These are phyloP conservation scores for Camptogramma bilineatum DNA, from an alignment of 2,888 invertebrate species.

Conservation along the genomic window DNA sequence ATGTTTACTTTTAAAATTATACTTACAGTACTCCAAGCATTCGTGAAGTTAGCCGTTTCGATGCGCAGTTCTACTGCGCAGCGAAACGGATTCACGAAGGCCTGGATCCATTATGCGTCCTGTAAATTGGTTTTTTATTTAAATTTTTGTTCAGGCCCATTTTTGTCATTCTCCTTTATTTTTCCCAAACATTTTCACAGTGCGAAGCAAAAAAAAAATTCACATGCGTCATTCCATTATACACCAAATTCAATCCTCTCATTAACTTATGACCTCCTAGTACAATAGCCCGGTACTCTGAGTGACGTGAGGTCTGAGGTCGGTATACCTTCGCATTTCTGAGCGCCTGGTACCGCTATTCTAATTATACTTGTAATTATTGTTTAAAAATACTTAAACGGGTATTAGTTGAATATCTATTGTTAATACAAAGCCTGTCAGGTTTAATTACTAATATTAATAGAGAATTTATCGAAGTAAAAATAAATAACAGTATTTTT, in stretches of 20 bases:
- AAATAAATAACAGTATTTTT: not conserved
- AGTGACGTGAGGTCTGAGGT: slow-evolving; percentile 62
- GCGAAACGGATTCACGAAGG: too few relatives aligned
- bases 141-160: not conserved
- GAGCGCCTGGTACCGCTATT: slow-evolving; percentile 63
- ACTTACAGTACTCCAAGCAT: too few relatives aligned
- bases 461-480: not conserved
- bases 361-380: slow-evolving; percentile 63
- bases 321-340: slow-evolving; percentile 47
- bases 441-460: not conserved
- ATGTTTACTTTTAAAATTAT: too few relatives aligned
- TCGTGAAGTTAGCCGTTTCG: too few relatives aligned
- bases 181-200: too few relatives aligned
- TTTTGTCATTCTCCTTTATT: not conserved
- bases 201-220: too few relatives aligned
- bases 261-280: slow-evolving; percentile 56
- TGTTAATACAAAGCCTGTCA: not conserved
- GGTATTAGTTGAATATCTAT: slow-evolving; percentile 13
- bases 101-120: too few relatives aligned
- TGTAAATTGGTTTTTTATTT: too few relatives aligned
- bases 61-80: too few relatives aligned
- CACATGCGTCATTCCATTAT: slow-evolving; percentile 14
- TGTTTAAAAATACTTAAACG: slow-evolving; percentile 38
- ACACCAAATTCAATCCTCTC: slow-evolving; percentile 39
- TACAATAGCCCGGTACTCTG: slow-evolving; percentile 49